Evolutionary conservation across 2,113 vertebrate species (phyloP), one percentile per base, ranked within the genome.

Genomic region (Gymnocephalus cernua): DNA sequence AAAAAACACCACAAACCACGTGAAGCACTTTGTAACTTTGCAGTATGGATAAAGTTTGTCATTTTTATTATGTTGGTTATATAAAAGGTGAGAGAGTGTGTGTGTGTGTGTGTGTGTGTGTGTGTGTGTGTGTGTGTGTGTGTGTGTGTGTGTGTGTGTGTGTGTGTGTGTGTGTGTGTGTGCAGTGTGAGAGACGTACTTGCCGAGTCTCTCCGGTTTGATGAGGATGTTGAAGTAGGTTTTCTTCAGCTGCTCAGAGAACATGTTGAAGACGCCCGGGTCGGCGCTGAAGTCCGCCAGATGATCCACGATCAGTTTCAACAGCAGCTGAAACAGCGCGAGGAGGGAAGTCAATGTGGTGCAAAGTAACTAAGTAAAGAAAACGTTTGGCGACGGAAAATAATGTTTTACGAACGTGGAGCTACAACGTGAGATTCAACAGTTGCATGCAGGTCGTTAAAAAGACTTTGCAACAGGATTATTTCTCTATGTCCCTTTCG

Each of bases 141-240:
- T 32, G 16, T 27, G 64, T 50, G 21, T 10, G 32, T 25, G 38
- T 25, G 62, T 11, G 48, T n/a, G 57, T 15, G 51, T 50, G 9
- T 48, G 61, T 50, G 38, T 16, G 56, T n/a, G 44, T 38, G 41
- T 35, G 38, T 53, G 50, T 57, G 44, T 16, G 8, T 4, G 2
- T 38, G 21, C 7, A 29, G 48, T 18, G 62, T 13, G 41, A 21
- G 16, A 1, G 2, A 76, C 88, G 6, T 83, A 99, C 98, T 97
- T 98, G 85, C 96, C 96, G 82, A 99, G 95, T 7, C 96, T 95
- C 83, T 98, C 97, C 0, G 97, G 97, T 62, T 96, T 99, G 88
- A 99, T 98, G 79, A 99, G 97, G 78, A 97, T 95, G 93, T 99
- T 99, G 93, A 96, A 99, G 89, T 99, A 99, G 0, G 96, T 96